phyloP scores from a whole-genome alignment of 2,888 invertebrate genomes.

The Ashinkailepas kermadecensis region DNA sequence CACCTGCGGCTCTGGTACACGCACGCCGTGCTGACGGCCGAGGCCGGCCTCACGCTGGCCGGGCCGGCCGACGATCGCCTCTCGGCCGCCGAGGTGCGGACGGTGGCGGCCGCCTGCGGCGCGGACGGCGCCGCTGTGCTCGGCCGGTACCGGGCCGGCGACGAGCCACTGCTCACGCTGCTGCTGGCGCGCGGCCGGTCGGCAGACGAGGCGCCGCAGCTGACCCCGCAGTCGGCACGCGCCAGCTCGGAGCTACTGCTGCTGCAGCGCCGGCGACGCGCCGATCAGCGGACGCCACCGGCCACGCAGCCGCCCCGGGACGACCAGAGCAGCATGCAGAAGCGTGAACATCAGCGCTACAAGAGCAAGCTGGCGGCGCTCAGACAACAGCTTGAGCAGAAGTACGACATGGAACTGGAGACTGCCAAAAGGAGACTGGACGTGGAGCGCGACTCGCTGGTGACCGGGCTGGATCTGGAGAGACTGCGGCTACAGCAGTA shows the following conservation, averaged over 20 bases:
- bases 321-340: background rate
- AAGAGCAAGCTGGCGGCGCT: background rate
- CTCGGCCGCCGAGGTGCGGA: background rate
- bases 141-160: background rate
- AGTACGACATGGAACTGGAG: background rate
- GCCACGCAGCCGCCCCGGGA: background rate
- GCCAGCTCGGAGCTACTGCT: background rate
- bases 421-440: background rate
- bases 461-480: background rate
- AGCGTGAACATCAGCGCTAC: background rate
- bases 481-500: background rate
- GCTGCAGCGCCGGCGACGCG: background rate
- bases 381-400: background rate
- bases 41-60: background rate
- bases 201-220: background rate
- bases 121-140: background rate
- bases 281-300: background rate
- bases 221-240: background rate
- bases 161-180: background rate
- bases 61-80: background rate
- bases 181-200: background rate
- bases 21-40: background rate
- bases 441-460: background rate
- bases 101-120: background rate
- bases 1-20: constrained; percentile 11